phyloP scores from a whole-genome alignment of 2,113 vertebrate genomes.

The Brachyhypopomus gauderio region DNA sequence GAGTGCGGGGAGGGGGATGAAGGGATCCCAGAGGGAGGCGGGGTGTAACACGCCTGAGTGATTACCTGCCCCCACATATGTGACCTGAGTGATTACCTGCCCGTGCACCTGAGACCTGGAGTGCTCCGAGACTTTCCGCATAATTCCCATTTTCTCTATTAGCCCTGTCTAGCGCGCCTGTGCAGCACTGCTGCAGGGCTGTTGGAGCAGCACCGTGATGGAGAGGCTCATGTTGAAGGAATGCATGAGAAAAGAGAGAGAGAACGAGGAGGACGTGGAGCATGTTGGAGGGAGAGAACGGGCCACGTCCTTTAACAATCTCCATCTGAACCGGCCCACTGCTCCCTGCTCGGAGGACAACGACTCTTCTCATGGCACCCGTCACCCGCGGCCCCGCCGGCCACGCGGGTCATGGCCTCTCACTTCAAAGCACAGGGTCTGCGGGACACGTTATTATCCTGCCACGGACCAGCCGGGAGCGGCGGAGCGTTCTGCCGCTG shows the following conservation, averaged over 20 bases:
- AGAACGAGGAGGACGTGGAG: not conserved
- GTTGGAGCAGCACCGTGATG: constrained; percentile 17
- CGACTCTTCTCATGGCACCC: constrained; percentile 52
- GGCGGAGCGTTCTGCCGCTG: constrained; percentile 24
- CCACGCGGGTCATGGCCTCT: constrained; percentile 61
- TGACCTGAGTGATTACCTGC: constrained; percentile 41
- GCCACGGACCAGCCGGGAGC: constrained; percentile 45
- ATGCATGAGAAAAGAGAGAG: constrained; percentile 37
- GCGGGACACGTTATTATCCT: constrained; percentile 63
- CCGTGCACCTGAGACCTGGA: constrained; percentile 33
- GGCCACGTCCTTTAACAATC: constrained; percentile 49
- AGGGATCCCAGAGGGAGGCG: not conserved
- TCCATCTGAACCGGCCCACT: constrained; percentile 8
- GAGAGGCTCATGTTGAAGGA: constrained; percentile 35
- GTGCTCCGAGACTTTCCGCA: constrained; percentile 22
- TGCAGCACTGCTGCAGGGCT: constrained; percentile 10
- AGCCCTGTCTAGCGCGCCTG: not conserved
- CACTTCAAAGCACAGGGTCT: constrained; percentile 65
- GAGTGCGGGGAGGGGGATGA: not conserved
- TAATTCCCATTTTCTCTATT: constrained; percentile 20
- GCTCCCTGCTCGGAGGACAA: constrained; percentile 34
- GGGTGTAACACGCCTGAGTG: constrained; percentile 42
- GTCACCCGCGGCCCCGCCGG: constrained; percentile 56
- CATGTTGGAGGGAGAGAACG: not conserved
- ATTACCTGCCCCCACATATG: constrained; percentile 30